Evolutionary conservation across 1,140 invertebrate genomes (phyloP).

Genomic region (Rhagoletis pomonella): DNA sequence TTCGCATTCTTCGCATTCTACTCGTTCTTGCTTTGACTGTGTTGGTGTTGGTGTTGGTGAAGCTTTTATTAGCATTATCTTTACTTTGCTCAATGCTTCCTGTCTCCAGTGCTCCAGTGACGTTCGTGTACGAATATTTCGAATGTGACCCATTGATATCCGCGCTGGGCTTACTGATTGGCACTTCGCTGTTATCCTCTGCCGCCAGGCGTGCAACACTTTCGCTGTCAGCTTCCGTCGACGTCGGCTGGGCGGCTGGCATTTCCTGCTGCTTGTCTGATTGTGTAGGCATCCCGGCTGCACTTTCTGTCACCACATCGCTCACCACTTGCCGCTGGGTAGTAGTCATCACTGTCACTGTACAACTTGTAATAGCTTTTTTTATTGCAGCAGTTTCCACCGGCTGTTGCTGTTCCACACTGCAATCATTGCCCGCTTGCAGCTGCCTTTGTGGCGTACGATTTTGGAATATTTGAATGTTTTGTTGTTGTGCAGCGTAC

Average conservation of each 20-base stretch:
- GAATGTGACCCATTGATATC: background rate
- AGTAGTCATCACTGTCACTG: background rate
- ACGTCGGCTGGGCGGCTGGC: background rate
- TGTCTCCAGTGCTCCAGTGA: background rate
- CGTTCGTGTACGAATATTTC: conserved; percentile 8
- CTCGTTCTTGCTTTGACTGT: conserved; percentile 14
- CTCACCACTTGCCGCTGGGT: conserved; percentile 57
- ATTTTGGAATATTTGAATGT: conserved; percentile 1
- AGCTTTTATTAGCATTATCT: conserved; percentile 53
- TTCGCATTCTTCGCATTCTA: conserved; percentile 54
- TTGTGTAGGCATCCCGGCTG: background rate
- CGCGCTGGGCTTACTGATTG: background rate
- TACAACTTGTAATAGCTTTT: background rate
- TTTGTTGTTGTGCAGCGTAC: conserved; percentile 53
- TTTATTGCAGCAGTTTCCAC: background rate
- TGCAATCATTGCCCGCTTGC: background rate
- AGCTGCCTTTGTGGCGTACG: conserved; percentile 29
- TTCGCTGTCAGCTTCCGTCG: conserved; percentile 47
- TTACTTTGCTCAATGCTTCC: background rate
- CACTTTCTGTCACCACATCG: conserved; percentile 35
- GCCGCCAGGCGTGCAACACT: conserved; percentile 2
- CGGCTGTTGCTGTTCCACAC: conserved; percentile 41
- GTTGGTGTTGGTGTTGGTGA: too few species aligned
- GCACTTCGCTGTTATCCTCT: conserved; percentile 15
- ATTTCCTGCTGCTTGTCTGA: conserved; percentile 35